Base-by-base conservation (phyloP, 1,140 invertebrate species). In the Lerema accius region DNA sequence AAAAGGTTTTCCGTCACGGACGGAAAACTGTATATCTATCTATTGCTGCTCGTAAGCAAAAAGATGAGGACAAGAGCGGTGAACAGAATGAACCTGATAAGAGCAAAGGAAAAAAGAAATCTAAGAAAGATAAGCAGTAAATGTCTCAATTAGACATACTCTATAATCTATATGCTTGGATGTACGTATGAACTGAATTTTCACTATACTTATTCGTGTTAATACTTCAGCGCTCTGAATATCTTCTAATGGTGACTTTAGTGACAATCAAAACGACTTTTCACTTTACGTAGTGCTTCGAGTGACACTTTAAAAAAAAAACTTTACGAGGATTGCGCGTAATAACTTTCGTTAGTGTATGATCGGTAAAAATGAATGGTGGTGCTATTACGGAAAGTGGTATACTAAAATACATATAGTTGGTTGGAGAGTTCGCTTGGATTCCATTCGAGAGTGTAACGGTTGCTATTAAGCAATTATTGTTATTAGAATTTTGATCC, bases 381-480 rank as follows among this genome's bases (percentile, higher is more conserved):
- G 86, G 86, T 89, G 86, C 86, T 89, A 89, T 86, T 86, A 79
- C 80, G 73, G 73, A 80, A 84, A 75, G 43, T 76, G 73, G 78
- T 88, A 85, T 85, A 78, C 60, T 84, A 83, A 82, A 64, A 71
- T 76, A 78, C 64, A 66, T 23, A 5, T 75, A 70, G 53, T 78
- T 69, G 63, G 61, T 72, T 76, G 67, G 68, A 59, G 61, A 56
- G 71, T 78, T 64, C 70, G 73, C 70, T 82, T 78, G 67, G 69
- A 79, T 66, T 35, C 23, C n/a, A 23, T 23, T 23, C 19, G 19
- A 3, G 2, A 23, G 19, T n/a, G n/a, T n/a, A n/a, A n/a, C n/a
- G n/a, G n/a, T n/a, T 23, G 19, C 19, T 23, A 23, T 3, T 23
- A 23, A 3, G 19, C 19, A 23, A 5, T 3, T 5, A 23, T 5